A percentile compares a stretch with the other conserved stretches of the same genome.
Evolutionary conservation across 2,888 invertebrate genomes (phyloP).

Genomic region (Mimachlamys varia): DNA sequence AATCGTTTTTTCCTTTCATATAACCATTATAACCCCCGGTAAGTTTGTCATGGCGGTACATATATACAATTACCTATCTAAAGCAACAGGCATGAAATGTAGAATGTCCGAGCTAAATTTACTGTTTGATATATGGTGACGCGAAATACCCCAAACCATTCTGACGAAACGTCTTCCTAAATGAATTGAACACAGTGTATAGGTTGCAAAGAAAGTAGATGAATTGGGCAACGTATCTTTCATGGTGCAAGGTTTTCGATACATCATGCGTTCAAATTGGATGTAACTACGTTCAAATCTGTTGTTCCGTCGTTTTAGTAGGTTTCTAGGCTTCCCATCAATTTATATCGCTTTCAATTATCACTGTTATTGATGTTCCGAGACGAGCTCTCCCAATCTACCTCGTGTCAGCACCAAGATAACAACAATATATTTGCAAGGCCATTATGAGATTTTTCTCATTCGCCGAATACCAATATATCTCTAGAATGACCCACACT

Average conservation of each 20-base stretch:
- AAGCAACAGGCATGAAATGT: not conserved
- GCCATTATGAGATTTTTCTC: conserved; percentile 31
- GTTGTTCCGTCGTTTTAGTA: not conserved
- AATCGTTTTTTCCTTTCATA: not conserved
- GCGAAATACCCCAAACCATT: not conserved
- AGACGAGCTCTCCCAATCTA: conserved; percentile 3
- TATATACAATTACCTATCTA: not conserved
- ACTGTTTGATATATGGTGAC: not conserved
- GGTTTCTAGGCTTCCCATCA: not conserved
- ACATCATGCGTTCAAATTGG: not conserved
- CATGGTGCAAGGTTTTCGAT: not conserved
- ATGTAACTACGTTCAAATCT: not conserved
- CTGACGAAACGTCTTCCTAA: not conserved
- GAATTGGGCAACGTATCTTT: not conserved
- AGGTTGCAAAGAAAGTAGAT: not conserved
- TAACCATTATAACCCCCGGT: not conserved
- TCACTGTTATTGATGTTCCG: conserved; percentile 12
- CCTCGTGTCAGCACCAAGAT: not conserved
- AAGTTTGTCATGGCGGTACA: not conserved
- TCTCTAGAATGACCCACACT: not conserved
- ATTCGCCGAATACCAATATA: conserved; percentile 17
- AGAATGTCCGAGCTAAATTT: not conserved
- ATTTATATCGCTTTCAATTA: conserved; percentile 36
- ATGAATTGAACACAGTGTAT: not conserved
- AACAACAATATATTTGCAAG: not conserved